Base-by-base conservation (phyloP, 2,797 vertebrate genomes). In the Labroides dimidiatus region DNA sequence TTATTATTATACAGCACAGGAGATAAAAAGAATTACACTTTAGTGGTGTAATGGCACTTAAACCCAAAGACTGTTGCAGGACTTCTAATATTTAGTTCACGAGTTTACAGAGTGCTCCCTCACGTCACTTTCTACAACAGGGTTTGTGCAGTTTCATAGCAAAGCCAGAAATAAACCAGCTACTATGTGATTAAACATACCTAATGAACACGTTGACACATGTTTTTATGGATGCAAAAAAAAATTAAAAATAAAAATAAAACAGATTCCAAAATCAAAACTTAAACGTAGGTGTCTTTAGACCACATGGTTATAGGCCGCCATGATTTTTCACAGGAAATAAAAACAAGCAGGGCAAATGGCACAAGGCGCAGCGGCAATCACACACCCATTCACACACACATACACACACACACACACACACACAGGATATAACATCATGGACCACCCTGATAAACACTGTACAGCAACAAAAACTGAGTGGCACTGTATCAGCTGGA, bases 281-380 rank as follows among this genome's bases (percentile, higher is more conserved):
- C 0, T 54, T 75, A 80, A 71, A 27, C 37, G 21, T 13, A 64
- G 56, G 59, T 16, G 53, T 79, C 64, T 76, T 58, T 56, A 24
- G 37, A 69, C 10, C 55, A 57, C 75, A 55, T 68, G 83, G 86
- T 85, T 64, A 24, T 7, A 68, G 54, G 56, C 72, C 72, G 58
- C 72, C 69, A 47, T 58, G 76, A 78, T 72, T 84, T 42, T 69
- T 80, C 64, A 71, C 76, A 75, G 50, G 24, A 59, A 77, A 41
- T 77, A 74, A 72, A 78, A 82, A 78, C 33, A 67, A 77, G 61
- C 37, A 54, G 75, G 69, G 72, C 48, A n/a, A 60, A 42, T 43
- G 16, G 36, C 19, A 74, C 50, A 51, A 57, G 58, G 19, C 50
- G 39, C 44, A 39, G 16, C 39, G 5, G 43, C 7, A 15, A 45